Evolutionary conservation across 1,140 invertebrate genomes (phyloP).

Genomic region (Neuroterus valhalla): DNA sequence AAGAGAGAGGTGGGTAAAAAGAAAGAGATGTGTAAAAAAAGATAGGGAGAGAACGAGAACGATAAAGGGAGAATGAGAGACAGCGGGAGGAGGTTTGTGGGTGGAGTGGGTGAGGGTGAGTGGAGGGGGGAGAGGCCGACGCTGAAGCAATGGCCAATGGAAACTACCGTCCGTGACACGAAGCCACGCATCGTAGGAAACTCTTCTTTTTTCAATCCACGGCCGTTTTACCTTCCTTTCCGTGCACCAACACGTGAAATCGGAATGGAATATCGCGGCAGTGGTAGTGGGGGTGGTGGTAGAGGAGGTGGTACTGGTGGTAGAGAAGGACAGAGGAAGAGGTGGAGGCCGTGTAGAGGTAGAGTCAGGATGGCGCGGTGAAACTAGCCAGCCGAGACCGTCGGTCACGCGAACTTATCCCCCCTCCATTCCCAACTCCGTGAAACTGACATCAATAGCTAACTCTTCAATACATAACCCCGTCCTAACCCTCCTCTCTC

Average conservation of each 20-base stretch:
- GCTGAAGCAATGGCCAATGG: constrained; percentile 36
- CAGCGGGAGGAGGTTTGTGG: background rate
- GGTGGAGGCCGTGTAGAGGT: constrained; percentile 44
- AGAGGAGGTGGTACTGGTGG: constrained; percentile 38
- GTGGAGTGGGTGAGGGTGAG: background rate
- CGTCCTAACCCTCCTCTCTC: background rate
- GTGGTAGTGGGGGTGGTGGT: constrained; percentile 38
- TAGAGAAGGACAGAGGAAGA: constrained; percentile 38
- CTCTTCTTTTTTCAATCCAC: constrained; percentile 37
- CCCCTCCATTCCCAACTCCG: constrained; percentile 48
- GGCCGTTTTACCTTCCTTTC: constrained; percentile 35
- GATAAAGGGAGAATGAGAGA: constrained; percentile 16
- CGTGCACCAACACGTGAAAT: constrained; percentile 40
- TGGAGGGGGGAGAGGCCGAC: background rate
- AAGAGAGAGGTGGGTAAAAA: background rate
- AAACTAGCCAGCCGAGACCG: constrained; percentile 62
- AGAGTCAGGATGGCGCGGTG: constrained; percentile 57
- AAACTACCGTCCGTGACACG: constrained; percentile 45
- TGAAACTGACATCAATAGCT: constrained; percentile 9
- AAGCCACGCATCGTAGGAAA: constrained; percentile 31
- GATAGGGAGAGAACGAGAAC: background rate
- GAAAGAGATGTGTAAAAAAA: background rate
- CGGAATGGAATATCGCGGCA: constrained; percentile 28
- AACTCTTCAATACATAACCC: background rate
- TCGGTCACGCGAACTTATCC: constrained; percentile 62